Percentiles rank a stretch among this genome's conserved stretches.
phyloP scores from a whole-genome alignment of 2,888 invertebrate genomes.

The Notodonta dromedarius region DNA sequence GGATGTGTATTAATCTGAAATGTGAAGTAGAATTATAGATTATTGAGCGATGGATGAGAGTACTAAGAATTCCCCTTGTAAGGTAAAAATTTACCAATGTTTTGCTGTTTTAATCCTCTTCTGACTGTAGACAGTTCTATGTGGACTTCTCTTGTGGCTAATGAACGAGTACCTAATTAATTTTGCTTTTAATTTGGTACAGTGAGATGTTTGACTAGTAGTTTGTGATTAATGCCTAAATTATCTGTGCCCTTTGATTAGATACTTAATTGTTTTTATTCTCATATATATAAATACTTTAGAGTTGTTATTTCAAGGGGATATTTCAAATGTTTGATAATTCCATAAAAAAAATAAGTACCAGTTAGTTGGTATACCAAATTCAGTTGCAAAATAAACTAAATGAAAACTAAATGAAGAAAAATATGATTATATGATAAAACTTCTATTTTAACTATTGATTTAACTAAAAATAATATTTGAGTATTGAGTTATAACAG shows the following conservation, averaged over 20 bases:
- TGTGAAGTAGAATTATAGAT: constrained; percentile 66
- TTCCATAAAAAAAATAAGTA: constrained; percentile 11
- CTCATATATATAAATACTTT: constrained; percentile 12
- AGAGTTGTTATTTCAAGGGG: constrained; percentile 37
- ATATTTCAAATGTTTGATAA: constrained; percentile 22
- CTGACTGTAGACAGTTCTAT: constrained; percentile 44
- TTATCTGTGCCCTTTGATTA: constrained; percentile 20
- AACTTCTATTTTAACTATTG: not conserved
- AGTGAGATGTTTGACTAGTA: constrained; percentile 25
- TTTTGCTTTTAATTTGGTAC: constrained; percentile 36
- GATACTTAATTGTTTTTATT: constrained; percentile 15
- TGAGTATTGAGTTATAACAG: constrained; percentile 18
- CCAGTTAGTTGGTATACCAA: constrained; percentile 18
- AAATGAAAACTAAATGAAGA: not conserved
- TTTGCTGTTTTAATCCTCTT: constrained; percentile 51
- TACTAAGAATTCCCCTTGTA: constrained; percentile 78
- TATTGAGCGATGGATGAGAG: constrained; percentile 78
- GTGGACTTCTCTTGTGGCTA: constrained; percentile 36
- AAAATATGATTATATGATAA: too few relatives aligned
- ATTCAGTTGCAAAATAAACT: constrained; percentile 17
- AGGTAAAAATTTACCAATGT: constrained; percentile 74
- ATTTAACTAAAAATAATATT: not conserved
- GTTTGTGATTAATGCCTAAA: constrained; percentile 28
- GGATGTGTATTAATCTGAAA: constrained; percentile 72
- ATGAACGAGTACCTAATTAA: constrained; percentile 27